These are phyloP conservation scores for Xylota segnis DNA, from an alignment of 2,888 invertebrate genomes.

Conservation along the genomic window DNA sequence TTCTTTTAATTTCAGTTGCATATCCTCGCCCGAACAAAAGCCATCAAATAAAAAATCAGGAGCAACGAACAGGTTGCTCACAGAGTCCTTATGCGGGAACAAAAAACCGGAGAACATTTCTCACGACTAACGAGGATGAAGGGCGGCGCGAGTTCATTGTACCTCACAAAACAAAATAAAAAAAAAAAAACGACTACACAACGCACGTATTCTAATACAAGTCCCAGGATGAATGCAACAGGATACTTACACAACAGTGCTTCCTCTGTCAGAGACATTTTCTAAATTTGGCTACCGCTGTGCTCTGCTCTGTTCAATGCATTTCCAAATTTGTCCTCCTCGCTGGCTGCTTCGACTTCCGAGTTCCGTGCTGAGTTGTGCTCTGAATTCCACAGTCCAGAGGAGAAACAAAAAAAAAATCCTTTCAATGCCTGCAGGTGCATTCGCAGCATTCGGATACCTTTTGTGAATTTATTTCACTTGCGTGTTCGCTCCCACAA, in stretches of 20 bases:
- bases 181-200: slow-evolving; percentile 17
- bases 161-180: slow-evolving; percentile 32
- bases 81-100: slow-evolving; percentile 42
- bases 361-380: slow-evolving; percentile 65
- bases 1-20: slow-evolving; percentile 29
- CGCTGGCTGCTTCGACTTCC: slow-evolving; percentile 51
- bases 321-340: slow-evolving; percentile 67
- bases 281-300: slow-evolving; percentile 70
- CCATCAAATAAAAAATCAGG: slow-evolving; percentile 49
- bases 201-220: slow-evolving; percentile 43
- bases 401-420: slow-evolving; percentile 3
- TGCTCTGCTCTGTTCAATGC: slow-evolving; percentile 37
- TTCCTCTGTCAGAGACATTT: slow-evolving; percentile 46
- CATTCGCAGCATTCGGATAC: slow-evolving; percentile 54
- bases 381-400: slow-evolving; percentile 62
- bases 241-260: slow-evolving; percentile 34
- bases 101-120: slow-evolving; percentile 41
- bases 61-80: slow-evolving; percentile 71
- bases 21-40: slow-evolving; percentile 47
- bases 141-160: slow-evolving; percentile 61
- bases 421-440: slow-evolving; percentile 64
- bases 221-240: slow-evolving; percentile 57
- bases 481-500: slow-evolving; percentile 74
- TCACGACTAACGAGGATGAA: slow-evolving; percentile 54
- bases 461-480: slow-evolving; percentile 72